Evolutionary conservation across 1,140 invertebrate genomes (phyloP).

Genomic region (Pseudachorutes palmiensis): DNA sequence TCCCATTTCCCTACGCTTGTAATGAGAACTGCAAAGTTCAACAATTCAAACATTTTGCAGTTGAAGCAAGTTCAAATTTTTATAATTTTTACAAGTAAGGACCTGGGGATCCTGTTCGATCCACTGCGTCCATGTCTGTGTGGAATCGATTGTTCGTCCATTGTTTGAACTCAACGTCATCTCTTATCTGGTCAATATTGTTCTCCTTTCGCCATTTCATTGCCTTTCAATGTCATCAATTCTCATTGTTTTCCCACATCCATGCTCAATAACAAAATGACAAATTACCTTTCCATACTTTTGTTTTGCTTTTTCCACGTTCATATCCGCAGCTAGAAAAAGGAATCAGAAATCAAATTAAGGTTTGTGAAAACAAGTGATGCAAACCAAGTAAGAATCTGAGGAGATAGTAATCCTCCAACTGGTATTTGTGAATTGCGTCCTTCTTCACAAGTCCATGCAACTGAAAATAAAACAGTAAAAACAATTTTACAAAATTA

Average conservation of each 20-base stretch:
- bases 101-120: not conserved
- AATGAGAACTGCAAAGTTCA: not conserved
- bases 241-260: no score
- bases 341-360: not conserved
- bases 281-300: not conserved
- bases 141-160: not conserved
- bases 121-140: not conserved
- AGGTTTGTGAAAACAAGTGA: not conserved
- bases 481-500: no score
- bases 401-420: not conserved
- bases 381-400: not conserved
- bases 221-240: no score
- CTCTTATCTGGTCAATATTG: not conserved
- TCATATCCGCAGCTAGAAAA: not conserved
- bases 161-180: not conserved
- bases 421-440: not conserved
- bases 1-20: not conserved
- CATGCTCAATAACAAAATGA: not conserved
- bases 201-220: not conserved
- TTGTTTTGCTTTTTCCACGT: not conserved
- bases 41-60: no score
- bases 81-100: not conserved
- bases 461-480: not conserved
- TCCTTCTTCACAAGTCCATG: not conserved
- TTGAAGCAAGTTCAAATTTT: not conserved